Percentiles rank a stretch among this genome's conserved stretches.
phyloP scores from a whole-genome alignment of 2,888 invertebrate species.

The Cataglyphis altisquamis region DNA sequence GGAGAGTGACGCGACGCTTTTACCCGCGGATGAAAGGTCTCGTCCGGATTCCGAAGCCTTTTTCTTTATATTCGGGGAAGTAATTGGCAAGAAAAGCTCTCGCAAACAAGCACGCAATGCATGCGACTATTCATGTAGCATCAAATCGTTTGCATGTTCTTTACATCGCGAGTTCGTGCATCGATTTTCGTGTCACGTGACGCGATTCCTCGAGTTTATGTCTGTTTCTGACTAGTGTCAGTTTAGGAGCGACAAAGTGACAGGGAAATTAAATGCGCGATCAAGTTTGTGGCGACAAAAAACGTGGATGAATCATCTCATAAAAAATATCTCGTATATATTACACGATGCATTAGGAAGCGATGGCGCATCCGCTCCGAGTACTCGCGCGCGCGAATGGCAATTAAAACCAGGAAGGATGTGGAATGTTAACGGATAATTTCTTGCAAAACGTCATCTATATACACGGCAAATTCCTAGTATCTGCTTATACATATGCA shows the following conservation, averaged over 20 bases:
- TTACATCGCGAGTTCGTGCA: background rate
- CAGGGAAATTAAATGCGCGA: background rate
- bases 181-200: background rate
- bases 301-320: background rate
- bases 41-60: constrained; percentile 38
- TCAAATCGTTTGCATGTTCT: constrained; percentile 34
- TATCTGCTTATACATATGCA: constrained; percentile 44
- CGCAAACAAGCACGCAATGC: background rate
- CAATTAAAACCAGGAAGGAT: constrained; percentile 43
- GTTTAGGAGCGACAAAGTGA: background rate
- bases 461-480: background rate
- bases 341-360: constrained; percentile 13
- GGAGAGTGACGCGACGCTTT: constrained; percentile 49
- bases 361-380: constrained; percentile 10
- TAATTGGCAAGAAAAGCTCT: constrained; percentile 44
- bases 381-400: constrained; percentile 23
- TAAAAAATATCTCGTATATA: constrained; percentile 4
- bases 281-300: background rate
- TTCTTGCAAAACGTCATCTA: constrained; percentile 24
- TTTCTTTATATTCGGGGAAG: constrained; percentile 42
- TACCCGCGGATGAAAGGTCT: constrained; percentile 41
- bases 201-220: background rate
- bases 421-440: constrained; percentile 53
- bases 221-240: background rate
- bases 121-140: constrained; percentile 16